Percentiles rank a stretch among this genome's conserved stretches.
Conservation (phyloP, 2,888 invertebrate species). For the Sinotaia quadrata region DNA sequence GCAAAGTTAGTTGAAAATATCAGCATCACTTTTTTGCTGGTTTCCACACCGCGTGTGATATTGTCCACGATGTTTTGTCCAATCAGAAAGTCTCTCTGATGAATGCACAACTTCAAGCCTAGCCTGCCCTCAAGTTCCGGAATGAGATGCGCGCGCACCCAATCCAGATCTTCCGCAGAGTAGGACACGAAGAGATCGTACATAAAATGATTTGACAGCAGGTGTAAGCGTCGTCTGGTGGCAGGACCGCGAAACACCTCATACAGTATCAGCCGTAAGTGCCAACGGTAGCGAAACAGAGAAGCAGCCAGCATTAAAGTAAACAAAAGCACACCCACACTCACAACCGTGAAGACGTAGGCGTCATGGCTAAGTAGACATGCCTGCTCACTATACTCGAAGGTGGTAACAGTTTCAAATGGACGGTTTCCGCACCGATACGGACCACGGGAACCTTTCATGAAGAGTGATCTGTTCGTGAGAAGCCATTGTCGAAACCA, state of each 20-base stretch:
- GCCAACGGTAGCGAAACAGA: slow-evolving; percentile 14
- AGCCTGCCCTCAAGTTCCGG: slow-evolving; percentile 77
- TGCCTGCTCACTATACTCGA: not conserved
- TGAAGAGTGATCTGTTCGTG: not conserved
- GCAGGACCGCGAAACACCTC: slow-evolving; percentile 70
- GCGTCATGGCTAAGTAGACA: not conserved
- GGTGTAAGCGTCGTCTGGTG: too few relatives aligned
- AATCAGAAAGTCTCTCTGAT: slow-evolving; percentile 82
- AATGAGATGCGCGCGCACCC: slow-evolving; percentile 79
- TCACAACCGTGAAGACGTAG: not conserved
- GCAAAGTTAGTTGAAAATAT: slow-evolving; percentile 76
- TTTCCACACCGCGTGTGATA: slow-evolving; percentile 81
- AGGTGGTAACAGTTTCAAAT: not conserved
- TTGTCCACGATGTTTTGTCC: slow-evolving; percentile 81
- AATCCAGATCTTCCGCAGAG: slow-evolving; percentile 78
- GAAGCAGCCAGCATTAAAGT: not conserved
- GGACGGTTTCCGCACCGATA: not conserved
- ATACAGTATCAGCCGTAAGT: slow-evolving; percentile 58
- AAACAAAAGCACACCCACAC: not conserved
- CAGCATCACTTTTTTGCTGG: slow-evolving; percentile 78
- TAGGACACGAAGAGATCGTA: slow-evolving; percentile 83
- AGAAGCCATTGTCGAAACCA: slow-evolving; percentile 8
- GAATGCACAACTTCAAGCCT: slow-evolving; percentile 75
- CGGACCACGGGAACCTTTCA: not conserved
- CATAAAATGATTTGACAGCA: too few relatives aligned